Evolutionary conservation across 2,113 vertebrate species (phyloP), one percentile per base, ranked within the genome.

Genomic region (Nycticebus coucang): DNA sequence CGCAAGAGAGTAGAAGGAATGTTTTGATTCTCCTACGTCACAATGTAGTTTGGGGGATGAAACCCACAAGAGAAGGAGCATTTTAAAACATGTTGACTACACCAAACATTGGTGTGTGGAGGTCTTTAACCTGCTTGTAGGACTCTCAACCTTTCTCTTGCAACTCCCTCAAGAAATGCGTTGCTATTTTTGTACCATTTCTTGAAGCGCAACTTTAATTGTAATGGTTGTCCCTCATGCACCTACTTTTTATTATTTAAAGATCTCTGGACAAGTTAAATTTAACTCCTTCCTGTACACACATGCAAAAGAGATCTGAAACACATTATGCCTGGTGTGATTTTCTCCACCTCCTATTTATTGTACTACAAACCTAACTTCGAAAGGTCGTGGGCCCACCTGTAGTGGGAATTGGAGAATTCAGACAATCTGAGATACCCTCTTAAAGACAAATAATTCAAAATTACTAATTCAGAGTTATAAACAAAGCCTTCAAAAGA

Each of bases 401-500:
- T 28, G 55, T 75, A 24, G 26, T 53, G 1, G 3, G 18, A 55
- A 0, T 84, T 75, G 10, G 62, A 82, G 13, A 10, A 86, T 26
- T 28, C 62, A 64, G 26, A 64, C 26, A 88, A 53, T 64, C 24
- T 86, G 13, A 4, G 12, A 71, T 66, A 3, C 2, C 15, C 14
- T 82, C 2, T 17, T 88, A 85, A 78, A 75, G 26, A 87, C 93
- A 90, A 81, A 24, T 33, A 64, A 90, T 30, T 80, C 33, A 77
- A 79, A 91, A 68, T 53, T 64, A 79, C 12, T 69, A 60, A 92
- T 75, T 95, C 1, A 87, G 78, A 94, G 79, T 89, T 60, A 78
- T 50, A 4, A 81, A n/a, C 30, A 81, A 69, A 1, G 2, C 3
- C 28, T 92, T 79, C 5, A 12, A n/a, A 89, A 87, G 7, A 77